Conservation (phyloP, 2,888 invertebrate species). For the Agonopterix arenella region DNA sequence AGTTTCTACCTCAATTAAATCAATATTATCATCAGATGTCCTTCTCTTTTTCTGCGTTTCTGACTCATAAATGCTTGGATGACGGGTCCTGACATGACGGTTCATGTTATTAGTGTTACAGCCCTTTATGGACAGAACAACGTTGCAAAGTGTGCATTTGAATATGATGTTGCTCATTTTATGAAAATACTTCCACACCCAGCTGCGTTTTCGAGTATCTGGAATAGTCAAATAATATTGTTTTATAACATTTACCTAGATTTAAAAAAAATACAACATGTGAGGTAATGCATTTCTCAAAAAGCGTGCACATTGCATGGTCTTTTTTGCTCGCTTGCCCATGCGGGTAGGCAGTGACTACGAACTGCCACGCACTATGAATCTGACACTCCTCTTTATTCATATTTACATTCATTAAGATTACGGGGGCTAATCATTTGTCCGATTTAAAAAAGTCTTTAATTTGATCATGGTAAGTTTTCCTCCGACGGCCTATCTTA, state of each 20-base stretch:
- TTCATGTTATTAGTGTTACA: conserved; percentile 71
- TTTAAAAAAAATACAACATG: too few species aligned
- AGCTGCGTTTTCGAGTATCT: conserved; percentile 59
- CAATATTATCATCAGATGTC: conserved; percentile 11
- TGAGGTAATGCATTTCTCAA: too few species aligned
- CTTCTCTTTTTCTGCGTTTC: conserved; percentile 36
- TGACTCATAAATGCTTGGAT: conserved; percentile 41
- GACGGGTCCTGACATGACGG: conserved; percentile 54
- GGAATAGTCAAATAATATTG: conserved; percentile 17
- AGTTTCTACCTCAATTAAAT: conserved; percentile 28
- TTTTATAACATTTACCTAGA: background rate
- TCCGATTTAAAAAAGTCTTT: too few species aligned
- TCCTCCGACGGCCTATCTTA: too few species aligned
- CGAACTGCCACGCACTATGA: too few species aligned
- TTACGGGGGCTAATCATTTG: too few species aligned
- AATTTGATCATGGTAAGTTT: too few species aligned
- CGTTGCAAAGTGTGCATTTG: conserved; percentile 57
- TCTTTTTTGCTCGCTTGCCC: too few species aligned
- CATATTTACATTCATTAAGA: too few species aligned
- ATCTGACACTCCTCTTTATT: too few species aligned
- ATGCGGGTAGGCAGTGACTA: too few species aligned
- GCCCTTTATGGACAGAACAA: conserved; percentile 63
- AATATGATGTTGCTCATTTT: conserved; percentile 58
- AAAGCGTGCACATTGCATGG: too few species aligned
- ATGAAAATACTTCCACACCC: conserved; percentile 71